A percentile compares a stretch with the other conserved stretches of the same genome.
These are phyloP conservation scores for Bathynomus jamesi DNA, from an alignment of 1,140 invertebrate species.

Conservation along the genomic window DNA sequence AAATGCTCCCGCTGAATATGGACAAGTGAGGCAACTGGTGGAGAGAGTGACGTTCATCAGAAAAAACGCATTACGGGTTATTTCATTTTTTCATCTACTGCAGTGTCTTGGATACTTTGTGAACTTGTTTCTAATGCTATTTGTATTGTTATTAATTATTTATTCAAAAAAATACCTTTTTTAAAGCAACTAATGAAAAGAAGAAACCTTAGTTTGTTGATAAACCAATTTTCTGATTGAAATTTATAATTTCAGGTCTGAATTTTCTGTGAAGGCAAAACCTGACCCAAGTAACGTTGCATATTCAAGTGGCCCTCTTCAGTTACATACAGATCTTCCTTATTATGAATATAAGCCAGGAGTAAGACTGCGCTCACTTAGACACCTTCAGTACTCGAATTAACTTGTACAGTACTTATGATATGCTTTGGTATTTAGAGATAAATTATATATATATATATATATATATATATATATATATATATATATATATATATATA, in stretches of 20 bases:
- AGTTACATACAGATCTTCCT: slow-evolving; percentile 60
- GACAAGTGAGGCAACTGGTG: slow-evolving; percentile 50
- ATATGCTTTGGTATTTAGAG: neutral
- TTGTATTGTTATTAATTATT: neutral
- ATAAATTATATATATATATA: no score
- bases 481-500: no score
- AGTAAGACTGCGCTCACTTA: slow-evolving; percentile 41
- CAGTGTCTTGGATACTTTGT: no score
- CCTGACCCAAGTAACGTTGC: slow-evolving; percentile 59
- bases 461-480: no score
- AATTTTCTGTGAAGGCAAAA: slow-evolving; percentile 57
- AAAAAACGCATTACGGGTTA: slow-evolving; percentile 58
- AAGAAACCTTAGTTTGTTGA: neutral
- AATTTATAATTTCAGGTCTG: slow-evolving; percentile 41
- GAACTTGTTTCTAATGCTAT: neutral
- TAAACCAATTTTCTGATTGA: neutral
- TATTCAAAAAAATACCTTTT: no score
- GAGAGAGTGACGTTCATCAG: slow-evolving; percentile 55
- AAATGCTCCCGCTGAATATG: slow-evolving; percentile 48
- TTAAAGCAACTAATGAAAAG: no score
- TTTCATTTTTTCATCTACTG: no score
- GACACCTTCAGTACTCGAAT: neutral
- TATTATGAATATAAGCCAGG: slow-evolving; percentile 65
- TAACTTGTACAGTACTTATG: neutral
- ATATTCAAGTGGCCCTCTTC: slow-evolving; percentile 55